Base-by-base conservation (phyloP, 1,140 invertebrate species). In the Conus ventricosus region DNA sequence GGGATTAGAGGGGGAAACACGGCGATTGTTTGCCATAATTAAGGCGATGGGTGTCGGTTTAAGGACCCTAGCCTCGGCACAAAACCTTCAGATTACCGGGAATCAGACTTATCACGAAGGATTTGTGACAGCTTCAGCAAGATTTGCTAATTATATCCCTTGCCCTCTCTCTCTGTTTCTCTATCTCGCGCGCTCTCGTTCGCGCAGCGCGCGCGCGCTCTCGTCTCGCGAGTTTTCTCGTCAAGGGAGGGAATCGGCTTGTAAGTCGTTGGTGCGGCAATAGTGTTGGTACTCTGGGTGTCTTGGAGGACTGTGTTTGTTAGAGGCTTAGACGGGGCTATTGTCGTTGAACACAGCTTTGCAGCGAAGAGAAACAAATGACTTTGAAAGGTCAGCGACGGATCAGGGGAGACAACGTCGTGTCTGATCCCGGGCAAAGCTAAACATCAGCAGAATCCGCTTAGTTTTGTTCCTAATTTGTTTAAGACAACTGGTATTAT, bases 1-100 rank as follows among this genome's bases (percentile, higher is more conserved):
- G 8, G 82, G 82, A 84, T 84, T 84, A 84, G 55, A 39, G 8
- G 5, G 27, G 55, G 81, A 83, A 57, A 57, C 20, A 83, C 51
- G 57, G 63, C 82, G 57, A 84, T 84, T 84, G 82, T 84, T 60
- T 67, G 23, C 82, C 11, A 84, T 84, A 84, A 84, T 63, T 60
- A 84, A 84, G 57, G 54, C 82, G 82, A 54, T 81, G 53, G 27
- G 80, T 81, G 80, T 81, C 80, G 80, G 80, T 81, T 81, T 81
- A 54, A 39, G 25, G 80, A 13, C 15, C 80, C 80, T 15, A 54
- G 23, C 4, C 11, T 10, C 10, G 10, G 17, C 23, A 39, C n/a
- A 55, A 55, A 81, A 54, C 27, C 39, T 54, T 13, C 80, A 54
- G 80, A 81, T 81, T 81, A 81, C 7, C 23, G 5, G 80, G 80